phyloP scores from a whole-genome alignment of 2,888 invertebrate genomes.

The Chydorus sphaericus region DNA sequence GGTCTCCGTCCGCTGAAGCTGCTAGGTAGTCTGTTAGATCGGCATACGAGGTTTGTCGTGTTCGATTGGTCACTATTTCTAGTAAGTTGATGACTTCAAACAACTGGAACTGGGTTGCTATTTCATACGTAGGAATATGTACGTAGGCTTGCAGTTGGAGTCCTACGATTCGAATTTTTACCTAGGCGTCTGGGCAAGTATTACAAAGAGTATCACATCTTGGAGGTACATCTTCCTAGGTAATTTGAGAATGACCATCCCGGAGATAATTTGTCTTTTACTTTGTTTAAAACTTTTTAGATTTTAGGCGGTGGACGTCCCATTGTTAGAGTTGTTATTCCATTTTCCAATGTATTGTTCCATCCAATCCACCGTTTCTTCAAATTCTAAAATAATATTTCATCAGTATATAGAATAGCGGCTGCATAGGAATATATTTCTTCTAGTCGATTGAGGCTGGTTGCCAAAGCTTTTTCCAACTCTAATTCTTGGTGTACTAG shows the following conservation, averaged over 20 bases:
- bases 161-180: neutral
- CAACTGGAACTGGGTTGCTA: neutral
- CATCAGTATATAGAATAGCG: no score
- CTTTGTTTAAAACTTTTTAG: neutral
- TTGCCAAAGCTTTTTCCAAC: no score
- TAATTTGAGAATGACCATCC: neutral
- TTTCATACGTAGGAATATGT: neutral
- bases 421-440: no score
- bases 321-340: neutral
- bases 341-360: neutral
- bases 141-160: neutral
- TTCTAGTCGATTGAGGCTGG: no score
- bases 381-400: no score
- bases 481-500: no score
- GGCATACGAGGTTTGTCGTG: neutral
- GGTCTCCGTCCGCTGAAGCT: neutral
- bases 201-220: neutral
- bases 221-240: no score
- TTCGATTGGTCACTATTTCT: neutral
- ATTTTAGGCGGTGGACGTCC: neutral
- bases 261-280: neutral
- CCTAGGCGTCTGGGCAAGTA: neutral
- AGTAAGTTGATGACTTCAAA: neutral
- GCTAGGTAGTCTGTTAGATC: neutral
- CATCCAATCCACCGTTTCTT: neutral